Conservation (phyloP, 2,113 vertebrate species). For the Aptenodytes patagonicus region DNA sequence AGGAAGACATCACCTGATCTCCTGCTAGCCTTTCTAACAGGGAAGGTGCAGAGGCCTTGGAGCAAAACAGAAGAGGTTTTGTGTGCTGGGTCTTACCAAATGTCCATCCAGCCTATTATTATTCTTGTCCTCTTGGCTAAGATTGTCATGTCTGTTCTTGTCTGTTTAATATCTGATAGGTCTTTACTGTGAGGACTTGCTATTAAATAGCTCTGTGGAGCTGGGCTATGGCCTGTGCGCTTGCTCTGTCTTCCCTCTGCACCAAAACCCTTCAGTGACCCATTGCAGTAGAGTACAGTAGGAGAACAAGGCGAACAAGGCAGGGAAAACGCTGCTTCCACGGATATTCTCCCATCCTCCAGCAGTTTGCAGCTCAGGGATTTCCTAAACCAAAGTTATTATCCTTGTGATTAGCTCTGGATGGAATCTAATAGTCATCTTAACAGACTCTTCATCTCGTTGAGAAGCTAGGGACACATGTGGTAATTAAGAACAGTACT, state of each 20-base stretch:
- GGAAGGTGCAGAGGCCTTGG: background rate
- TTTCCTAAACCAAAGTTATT: background rate
- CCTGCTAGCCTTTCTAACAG: background rate
- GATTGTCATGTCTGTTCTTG: background rate
- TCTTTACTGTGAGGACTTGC: background rate
- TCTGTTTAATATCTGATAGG: background rate
- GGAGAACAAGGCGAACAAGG: background rate
- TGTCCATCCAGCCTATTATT: background rate
- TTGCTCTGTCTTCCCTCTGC: background rate
- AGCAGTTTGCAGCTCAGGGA: background rate
- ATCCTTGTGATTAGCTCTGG: background rate
- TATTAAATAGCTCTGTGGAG: background rate
- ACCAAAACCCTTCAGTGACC: background rate
- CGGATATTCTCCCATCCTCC: background rate
- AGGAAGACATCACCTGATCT: background rate
- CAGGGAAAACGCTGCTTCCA: background rate
- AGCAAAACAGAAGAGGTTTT: background rate
- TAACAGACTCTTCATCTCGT: background rate
- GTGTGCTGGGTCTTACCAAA: background rate
- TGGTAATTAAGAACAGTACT: background rate
- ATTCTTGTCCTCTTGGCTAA: background rate
- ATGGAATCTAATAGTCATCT: background rate
- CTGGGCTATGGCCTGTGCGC: background rate
- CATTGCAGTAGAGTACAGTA: background rate
- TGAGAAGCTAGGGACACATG: background rate